Conservation (phyloP, 1,140 invertebrate genomes). For the Battus philenor region DNA sequence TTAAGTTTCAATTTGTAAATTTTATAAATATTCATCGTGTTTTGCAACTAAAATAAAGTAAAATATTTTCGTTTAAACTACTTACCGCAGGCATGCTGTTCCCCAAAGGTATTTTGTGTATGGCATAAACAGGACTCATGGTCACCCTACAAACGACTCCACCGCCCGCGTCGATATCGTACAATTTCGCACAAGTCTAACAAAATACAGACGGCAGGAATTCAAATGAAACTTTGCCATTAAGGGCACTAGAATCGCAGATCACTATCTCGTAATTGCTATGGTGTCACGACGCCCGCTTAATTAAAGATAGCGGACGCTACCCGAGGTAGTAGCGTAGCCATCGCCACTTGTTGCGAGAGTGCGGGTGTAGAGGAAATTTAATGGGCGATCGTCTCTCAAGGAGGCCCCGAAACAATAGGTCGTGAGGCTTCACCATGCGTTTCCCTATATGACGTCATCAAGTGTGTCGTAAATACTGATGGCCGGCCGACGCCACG, state of each 20-base stretch:
- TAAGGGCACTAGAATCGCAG: constrained; percentile 45
- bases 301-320: constrained; percentile 58
- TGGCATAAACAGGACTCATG: constrained; percentile 52
- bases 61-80: no score
- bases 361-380: no score
- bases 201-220: constrained; percentile 22
- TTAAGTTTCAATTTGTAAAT: no score
- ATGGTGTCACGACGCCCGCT: constrained; percentile 49
- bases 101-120: constrained; percentile 41
- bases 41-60: no score
- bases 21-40: no score
- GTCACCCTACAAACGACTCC: constrained; percentile 19
- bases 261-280: constrained; percentile 60
- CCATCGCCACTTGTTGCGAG: constrained; percentile 23
- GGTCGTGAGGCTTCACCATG: constrained; percentile 41
- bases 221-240: constrained; percentile 47
- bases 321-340: constrained; percentile 18
- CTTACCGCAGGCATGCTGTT: constrained; percentile 44
- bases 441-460: constrained; percentile 46
- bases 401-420: constrained; percentile 55
- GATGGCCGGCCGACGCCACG: constrained; percentile 38
- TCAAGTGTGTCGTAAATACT: constrained; percentile 51
- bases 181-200: constrained; percentile 28
- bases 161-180: constrained; percentile 25
- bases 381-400: constrained; percentile 47